phyloP scores from a whole-genome alignment of 2,888 invertebrate species.

The Tachina lurida region DNA sequence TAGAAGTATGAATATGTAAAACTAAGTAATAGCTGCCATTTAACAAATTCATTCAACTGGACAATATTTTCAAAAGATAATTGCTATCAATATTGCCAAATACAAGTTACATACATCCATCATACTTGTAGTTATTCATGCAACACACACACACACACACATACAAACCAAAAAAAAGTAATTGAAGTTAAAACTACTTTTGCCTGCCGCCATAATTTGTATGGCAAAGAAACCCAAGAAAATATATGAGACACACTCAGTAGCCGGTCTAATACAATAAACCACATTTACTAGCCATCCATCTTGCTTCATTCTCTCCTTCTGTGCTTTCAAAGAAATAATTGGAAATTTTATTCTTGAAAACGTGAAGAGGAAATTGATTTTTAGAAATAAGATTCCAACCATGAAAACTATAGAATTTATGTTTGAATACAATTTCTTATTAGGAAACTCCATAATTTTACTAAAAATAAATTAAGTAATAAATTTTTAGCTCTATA shows the following conservation, averaged over 20 bases:
- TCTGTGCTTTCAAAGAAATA: conserved; percentile 19
- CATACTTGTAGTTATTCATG: conserved; percentile 1
- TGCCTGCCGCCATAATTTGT: conserved; percentile 60
- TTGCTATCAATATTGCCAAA: conserved; percentile 79
- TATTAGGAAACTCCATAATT: not conserved
- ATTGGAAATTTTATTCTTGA: conserved; percentile 48
- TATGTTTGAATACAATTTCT: not conserved
- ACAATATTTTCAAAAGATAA: conserved; percentile 79
- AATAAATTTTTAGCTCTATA: not conserved
- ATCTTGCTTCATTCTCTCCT: not conserved
- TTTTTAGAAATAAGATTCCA: not conserved
- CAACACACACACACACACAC: not conserved
- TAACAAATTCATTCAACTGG: conserved; percentile 71
- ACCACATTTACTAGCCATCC: conserved; percentile 51
- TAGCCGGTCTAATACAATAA: conserved; percentile 53
- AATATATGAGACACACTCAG: conserved; percentile 30
- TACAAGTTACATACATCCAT: conserved; percentile 67
- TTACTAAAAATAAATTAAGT: not conserved
- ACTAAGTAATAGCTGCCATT: conserved; percentile 47
- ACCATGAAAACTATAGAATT: not conserved
- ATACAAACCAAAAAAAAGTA: conserved; percentile 31
- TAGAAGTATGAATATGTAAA: not conserved
- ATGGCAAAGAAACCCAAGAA: conserved; percentile 43
- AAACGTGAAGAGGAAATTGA: conserved; percentile 59
- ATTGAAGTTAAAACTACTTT: conserved; percentile 62